These are phyloP conservation scores for Lacanobia wlatinum DNA, from an alignment of 2,888 invertebrate genomes.

Conservation along the genomic window DNA sequence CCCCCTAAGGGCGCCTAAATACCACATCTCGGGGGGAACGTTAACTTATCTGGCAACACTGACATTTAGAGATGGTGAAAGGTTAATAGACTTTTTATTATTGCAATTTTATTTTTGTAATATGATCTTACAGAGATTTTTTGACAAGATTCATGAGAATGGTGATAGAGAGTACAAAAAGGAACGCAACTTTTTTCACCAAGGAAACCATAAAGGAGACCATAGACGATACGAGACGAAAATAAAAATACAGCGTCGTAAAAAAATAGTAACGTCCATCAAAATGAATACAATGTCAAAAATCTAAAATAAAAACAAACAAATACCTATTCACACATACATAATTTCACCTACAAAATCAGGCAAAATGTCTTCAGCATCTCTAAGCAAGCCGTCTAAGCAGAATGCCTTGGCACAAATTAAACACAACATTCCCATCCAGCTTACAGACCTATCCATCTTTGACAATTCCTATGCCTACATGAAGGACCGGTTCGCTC, in stretches of 20 bases:
- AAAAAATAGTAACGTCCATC: background rate
- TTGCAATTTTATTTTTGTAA: constrained; percentile 39
- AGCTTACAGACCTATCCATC: constrained; percentile 68
- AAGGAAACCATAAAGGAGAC: too few species aligned
- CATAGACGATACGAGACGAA: background rate
- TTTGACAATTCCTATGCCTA: constrained; percentile 73
- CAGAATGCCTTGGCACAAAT: constrained; percentile 43
- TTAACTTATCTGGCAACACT: constrained; percentile 82
- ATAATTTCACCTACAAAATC: background rate
- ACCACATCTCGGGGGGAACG: constrained; percentile 87
- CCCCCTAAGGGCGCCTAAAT: constrained; percentile 80
- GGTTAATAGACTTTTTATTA: constrained; percentile 69
- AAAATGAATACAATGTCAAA: constrained; percentile 17
- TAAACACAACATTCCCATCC: constrained; percentile 69
- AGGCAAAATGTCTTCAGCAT: constrained; percentile 28
- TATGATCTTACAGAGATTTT: constrained; percentile 27
- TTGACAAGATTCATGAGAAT: background rate
- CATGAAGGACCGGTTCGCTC: constrained; percentile 74
- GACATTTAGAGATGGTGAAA: constrained; percentile 74
- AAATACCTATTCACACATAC: background rate
- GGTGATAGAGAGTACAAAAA: background rate
- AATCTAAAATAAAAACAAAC: background rate
- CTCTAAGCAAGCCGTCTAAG: background rate
- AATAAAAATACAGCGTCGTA: too few species aligned
- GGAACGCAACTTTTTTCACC: background rate